Base-by-base conservation (phyloP, 2,888 invertebrate species). In the Trachelus stipa region DNA sequence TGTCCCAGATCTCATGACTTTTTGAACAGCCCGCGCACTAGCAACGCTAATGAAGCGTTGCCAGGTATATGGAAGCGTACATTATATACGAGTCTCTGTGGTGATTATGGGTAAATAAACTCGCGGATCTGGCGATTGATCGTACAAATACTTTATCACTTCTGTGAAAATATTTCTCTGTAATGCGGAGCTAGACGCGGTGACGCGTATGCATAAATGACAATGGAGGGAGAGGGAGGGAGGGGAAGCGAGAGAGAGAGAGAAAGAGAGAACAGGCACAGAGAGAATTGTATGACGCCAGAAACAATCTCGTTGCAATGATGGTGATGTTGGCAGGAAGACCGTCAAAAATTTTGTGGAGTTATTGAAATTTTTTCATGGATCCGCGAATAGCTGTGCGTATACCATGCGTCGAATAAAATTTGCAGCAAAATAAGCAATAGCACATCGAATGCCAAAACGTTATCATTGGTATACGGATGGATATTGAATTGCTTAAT, bases 11-110 rank as follows among this genome's bases (percentile, higher is more conserved):
- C 23, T 23, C 40, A 56, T 56, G 23, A 56, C 23, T 56, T 56
- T 56, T 56, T 56, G 23, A 56, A 56, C 40, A 56, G 23, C 23
- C 40, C 23, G 23, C 9, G 40, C 40, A 4, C 40, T 40, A 4
- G 4, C 30, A 30, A 12, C 30, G 74, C 15, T 34, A 73, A 73
- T 73, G n/a, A 73, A 73, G 23, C 74, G n/a, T 73, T 35, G 15
- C 35, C 71, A 79, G 78, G 77, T 76, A 78, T 82, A 84, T 85
- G 80, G 76, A 76, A 76, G 78, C 76, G 76, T 84, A 81, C 80
- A 84, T 85, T 85, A 85, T 81, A 84, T 73, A 84, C 77, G 84
- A 81, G 75, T 80, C 80, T 77, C 76, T 79, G 80, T 74, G 77
- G 76, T 73, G 40, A 77, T 82, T 80, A 84, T 73, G 80, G 69